Percentiles rank a stretch among this genome's conserved stretches.
Conservation (phyloP, 2,797 vertebrate genomes). For the Hydrocynus forskahlii region DNA sequence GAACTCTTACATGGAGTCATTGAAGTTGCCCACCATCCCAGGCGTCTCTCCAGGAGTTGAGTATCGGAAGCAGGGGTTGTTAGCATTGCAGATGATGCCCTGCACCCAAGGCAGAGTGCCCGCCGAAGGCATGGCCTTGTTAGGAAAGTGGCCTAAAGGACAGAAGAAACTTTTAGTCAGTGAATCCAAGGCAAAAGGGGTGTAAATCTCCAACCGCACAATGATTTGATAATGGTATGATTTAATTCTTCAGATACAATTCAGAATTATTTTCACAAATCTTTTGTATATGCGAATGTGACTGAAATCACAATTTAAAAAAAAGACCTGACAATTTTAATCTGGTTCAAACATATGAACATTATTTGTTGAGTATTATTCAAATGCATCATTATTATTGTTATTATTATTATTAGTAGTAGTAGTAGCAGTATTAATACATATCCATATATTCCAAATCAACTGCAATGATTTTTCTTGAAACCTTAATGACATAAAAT, state of each 20-base stretch:
- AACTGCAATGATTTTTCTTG: not conserved
- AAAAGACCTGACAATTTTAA: no score
- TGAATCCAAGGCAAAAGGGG: not conserved
- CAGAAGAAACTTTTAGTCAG: slow-evolving; percentile 62
- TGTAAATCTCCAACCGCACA: not conserved
- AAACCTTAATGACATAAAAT: not conserved
- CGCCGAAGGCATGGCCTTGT: slow-evolving; percentile 98
- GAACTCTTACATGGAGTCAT: slow-evolving; percentile 84
- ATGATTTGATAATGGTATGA: no score
- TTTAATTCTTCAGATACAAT: no score
- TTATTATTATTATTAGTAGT: no score
- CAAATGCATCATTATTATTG: no score
- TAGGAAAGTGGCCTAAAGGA: slow-evolving; percentile 93
- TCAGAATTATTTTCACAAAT: no score
- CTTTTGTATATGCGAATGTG: no score
- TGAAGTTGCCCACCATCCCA: slow-evolving; percentile 86
- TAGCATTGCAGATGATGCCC: slow-evolving; percentile 98
- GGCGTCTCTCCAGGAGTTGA: slow-evolving; percentile 92
- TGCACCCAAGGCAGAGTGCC: slow-evolving; percentile 96
- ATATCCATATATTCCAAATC: no score
- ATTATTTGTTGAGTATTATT: no score
- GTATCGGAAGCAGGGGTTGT: slow-evolving; percentile 97
- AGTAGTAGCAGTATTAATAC: no score
- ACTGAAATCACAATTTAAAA: no score
- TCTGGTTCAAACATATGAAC: no score